Base-by-base conservation (phyloP, 2,888 invertebrate genomes). In the Mechanitis messenoides region DNA sequence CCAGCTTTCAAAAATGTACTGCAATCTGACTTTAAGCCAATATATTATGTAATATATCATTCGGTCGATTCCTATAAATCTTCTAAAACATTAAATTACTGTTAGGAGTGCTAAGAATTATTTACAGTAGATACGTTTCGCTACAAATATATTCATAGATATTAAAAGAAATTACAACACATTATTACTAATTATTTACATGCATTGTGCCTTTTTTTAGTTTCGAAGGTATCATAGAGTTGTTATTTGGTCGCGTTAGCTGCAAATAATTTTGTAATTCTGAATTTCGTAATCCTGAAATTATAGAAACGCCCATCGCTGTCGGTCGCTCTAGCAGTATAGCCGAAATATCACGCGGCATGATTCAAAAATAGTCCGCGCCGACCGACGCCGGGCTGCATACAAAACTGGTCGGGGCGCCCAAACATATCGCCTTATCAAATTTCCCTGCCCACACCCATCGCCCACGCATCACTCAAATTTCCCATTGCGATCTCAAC, bases 391-490 rank as follows among this genome's bases (percentile, higher is more conserved):
- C 69, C 76, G 76, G 63, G 81, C 76, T 85, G 85, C 88, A 87
- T 89, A 90, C 89, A 89, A 88, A 90, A 87, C 85, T 83, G 87
- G 89, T 80, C 73, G 73, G 67, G 69, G 71, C 77, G 74, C 72
- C 79, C 71, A 69, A 50, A 71, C 78, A 79, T 72, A 77, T 74
- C 80, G 85, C 81, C 87, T 90, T 90, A 90, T 90, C 89, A 87
- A 89, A 89, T 90, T 90, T 89, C 89, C 77, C 85, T 79, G 76
- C 88, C 87, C 84, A 85, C 85, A 77, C 78, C 74, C 78, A 71
- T 61, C 74, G 71, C 74, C 73, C 83, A 82, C 84, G 81, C 83
- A 74, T 64, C 84, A 73, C 74, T 67, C 69, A 60, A 67, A 66
- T 66, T 61, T 62, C 70, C 71, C 74, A 73, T 69, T 72, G 71